Evolutionary conservation across 2,113 vertebrate genomes (phyloP).

Genomic region (Tinamus guttatus): DNA sequence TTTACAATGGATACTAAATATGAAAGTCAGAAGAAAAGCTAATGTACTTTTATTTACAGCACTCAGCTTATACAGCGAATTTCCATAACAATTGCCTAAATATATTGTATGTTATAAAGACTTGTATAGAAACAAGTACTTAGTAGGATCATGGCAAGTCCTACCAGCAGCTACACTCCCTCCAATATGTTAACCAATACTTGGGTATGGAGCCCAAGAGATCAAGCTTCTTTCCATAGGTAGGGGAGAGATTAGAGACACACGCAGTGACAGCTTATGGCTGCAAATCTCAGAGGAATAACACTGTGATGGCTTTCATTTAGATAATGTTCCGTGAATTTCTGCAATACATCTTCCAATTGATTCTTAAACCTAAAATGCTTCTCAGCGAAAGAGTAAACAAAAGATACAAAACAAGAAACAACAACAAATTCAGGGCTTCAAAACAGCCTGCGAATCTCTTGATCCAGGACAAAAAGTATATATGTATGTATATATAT

Average conservation of each 20-base stretch:
- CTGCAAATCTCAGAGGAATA: neutral
- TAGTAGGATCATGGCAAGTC: neutral
- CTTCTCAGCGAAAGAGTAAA: neutral
- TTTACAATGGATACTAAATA: neutral
- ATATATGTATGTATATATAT: too few relatives aligned
- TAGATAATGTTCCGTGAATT: neutral
- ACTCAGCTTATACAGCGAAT: neutral
- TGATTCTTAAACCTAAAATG: neutral
- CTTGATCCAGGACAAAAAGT: neutral
- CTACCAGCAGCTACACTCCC: neutral
- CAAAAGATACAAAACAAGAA: too few relatives aligned
- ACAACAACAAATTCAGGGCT: neutral
- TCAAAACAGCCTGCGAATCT: neutral
- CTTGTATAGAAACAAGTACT: neutral
- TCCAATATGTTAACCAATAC: neutral
- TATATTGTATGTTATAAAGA: neutral
- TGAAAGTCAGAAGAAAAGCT: neutral
- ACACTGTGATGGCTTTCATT: neutral
- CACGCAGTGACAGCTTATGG: too few relatives aligned
- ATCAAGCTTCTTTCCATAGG: neutral
- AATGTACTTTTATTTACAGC: neutral
- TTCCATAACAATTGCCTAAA: neutral
- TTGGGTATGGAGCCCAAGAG: neutral
- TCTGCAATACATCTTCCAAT: neutral
- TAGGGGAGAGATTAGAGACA: neutral